These are phyloP conservation scores for Penelope pileata DNA, from an alignment of 2,113 vertebrate genomes.

Conservation along the genomic window DNA sequence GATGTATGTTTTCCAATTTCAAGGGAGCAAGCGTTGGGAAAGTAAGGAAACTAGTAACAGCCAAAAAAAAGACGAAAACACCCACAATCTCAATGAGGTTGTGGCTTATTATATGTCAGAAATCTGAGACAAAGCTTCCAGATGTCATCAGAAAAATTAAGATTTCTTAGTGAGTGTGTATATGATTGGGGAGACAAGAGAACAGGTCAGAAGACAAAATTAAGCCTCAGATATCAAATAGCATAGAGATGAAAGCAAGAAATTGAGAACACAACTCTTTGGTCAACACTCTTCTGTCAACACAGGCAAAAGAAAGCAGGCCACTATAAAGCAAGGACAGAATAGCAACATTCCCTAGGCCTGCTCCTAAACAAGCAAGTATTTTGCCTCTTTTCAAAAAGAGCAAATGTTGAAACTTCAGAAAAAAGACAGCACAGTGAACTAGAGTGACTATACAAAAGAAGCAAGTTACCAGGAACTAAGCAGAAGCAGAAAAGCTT, in stretches of 20 bases:
- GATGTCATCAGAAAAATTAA: not conserved
- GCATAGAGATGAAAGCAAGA: not conserved
- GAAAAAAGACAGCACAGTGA: not conserved
- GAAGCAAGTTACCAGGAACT: not conserved
- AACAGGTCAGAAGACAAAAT: not conserved
- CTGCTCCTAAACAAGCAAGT: not conserved
- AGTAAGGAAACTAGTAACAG: not conserved
- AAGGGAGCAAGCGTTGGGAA: not conserved
- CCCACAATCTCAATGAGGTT: not conserved
- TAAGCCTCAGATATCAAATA: constrained; percentile 19
- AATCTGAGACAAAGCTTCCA: not conserved
- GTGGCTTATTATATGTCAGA: not conserved
- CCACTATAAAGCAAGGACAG: not conserved
- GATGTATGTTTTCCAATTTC: not conserved
- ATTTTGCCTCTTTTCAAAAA: not conserved
- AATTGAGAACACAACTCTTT: not conserved
- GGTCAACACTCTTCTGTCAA: not conserved
- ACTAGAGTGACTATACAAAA: not conserved
- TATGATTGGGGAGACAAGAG: not conserved
- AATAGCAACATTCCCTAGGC: not conserved
- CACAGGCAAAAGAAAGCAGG: not conserved
- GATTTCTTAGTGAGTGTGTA: constrained; percentile 2
- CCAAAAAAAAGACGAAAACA: not conserved
- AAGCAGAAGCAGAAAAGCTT: not conserved
- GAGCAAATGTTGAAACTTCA: not conserved